A percentile compares a stretch with the other conserved stretches of the same genome.
Evolutionary conservation across 2,797 vertebrate species (phyloP).

Genomic region (Xiphorhynchus erythropygius): DNA sequence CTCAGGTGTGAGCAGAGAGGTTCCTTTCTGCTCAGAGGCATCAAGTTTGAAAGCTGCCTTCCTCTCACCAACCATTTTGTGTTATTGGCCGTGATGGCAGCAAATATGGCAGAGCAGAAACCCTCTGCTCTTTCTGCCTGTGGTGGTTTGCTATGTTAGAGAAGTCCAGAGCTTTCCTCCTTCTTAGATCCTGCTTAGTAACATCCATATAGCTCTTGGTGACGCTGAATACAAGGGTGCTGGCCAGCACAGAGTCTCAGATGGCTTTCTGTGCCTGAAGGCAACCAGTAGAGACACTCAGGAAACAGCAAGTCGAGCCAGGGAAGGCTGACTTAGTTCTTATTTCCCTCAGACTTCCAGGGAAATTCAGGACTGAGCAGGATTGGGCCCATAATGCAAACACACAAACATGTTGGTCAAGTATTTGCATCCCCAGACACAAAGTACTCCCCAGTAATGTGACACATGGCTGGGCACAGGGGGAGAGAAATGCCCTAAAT

Average conservation of each 20-base stretch:
- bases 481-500: neutral
- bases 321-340: neutral
- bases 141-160: neutral
- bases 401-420: neutral
- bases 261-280: neutral
- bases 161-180: neutral
- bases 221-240: rapidly evolving
- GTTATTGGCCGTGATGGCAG: neutral
- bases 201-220: neutral
- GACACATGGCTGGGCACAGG: neutral
- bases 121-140: neutral
- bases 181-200: neutral
- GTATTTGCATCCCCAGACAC: neutral
- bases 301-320: neutral
- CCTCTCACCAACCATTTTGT: neutral
- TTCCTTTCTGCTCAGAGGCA: neutral
- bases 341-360: neutral
- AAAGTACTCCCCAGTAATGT: neutral
- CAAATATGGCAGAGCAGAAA: neutral
- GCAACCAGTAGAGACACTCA: neutral
- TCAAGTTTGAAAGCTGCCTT: neutral
- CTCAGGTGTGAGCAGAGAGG: neutral
- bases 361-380: neutral
- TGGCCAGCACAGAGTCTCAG: neutral
- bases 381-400: neutral